phyloP scores from a whole-genome alignment of 37 sponge, comb jelly and placozoan species.

The Agelas oroides region DNA sequence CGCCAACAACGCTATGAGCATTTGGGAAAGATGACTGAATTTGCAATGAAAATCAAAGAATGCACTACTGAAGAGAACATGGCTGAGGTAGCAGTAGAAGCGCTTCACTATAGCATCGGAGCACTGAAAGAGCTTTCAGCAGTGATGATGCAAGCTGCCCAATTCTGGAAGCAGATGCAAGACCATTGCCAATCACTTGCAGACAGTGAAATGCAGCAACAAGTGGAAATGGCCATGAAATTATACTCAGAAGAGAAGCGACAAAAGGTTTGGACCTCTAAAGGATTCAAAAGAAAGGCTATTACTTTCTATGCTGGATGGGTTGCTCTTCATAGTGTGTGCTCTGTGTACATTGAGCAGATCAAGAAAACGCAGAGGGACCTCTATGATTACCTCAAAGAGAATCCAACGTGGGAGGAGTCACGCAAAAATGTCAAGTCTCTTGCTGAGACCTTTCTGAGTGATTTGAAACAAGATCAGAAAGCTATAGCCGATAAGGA shows the following conservation, averaged over 20 bases:
- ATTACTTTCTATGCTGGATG: constrained; percentile 57
- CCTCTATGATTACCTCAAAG: constrained; percentile 64
- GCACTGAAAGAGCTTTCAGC: constrained; percentile 64
- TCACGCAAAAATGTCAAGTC: constrained; percentile 6
- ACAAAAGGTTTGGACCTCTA: constrained; percentile 40
- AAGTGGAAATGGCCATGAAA: constrained; percentile 36
- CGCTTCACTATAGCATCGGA: too few species aligned
- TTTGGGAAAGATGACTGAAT: constrained; percentile 27
- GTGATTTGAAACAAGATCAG: constrained; percentile 11
- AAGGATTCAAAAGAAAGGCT: constrained; percentile 47
- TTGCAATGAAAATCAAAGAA: constrained; percentile 32
- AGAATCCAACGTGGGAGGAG: constrained; percentile 51
- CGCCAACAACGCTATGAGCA: constrained; percentile 33
- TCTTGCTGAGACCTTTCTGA: constrained; percentile 14
- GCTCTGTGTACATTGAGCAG: constrained; percentile 37
- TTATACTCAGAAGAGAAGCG: constrained; percentile 43
- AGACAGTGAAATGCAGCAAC: constrained; percentile 11
- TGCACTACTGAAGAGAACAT: constrained; percentile 17
- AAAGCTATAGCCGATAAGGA: constrained; percentile 39
- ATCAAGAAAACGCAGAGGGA: constrained; percentile 62
- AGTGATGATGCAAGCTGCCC: constrained; percentile 70
- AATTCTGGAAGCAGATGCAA: constrained; percentile 74
- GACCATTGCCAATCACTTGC: constrained; percentile 52
- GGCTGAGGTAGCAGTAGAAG: constrained; percentile 45
- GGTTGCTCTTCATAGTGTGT: constrained; percentile 73